phyloP scores from a whole-genome alignment of 2,888 invertebrate genomes.

The Ischnus inquisitorius region DNA sequence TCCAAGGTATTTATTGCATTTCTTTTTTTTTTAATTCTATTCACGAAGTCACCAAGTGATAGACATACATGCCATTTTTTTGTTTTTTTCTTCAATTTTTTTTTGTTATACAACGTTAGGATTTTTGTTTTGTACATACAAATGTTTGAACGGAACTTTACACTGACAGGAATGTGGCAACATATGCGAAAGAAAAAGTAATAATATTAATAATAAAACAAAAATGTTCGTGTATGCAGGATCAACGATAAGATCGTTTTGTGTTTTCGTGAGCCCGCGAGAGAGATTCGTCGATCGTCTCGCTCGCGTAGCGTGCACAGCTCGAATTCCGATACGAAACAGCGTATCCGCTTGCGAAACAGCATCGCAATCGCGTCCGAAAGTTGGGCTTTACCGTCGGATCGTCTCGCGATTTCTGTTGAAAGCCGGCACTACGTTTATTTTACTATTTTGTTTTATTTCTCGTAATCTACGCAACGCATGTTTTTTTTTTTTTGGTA shows the following conservation, averaged over 20 bases:
- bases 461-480: conserved; percentile 21
- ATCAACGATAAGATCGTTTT: conserved; percentile 23
- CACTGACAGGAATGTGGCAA: conserved; percentile 62
- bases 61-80: conserved; percentile 45
- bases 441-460: background rate
- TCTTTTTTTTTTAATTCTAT: conserved; percentile 26
- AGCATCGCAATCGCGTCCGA: background rate
- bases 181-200: conserved; percentile 16
- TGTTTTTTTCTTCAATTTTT: background rate
- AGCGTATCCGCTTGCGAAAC: background rate
- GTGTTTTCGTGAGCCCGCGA: conserved; percentile 19
- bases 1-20: conserved; percentile 60
- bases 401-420: background rate
- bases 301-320: background rate
- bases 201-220: too few relatives aligned
- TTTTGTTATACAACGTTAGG: conserved; percentile 26
- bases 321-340: background rate
- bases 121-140: conserved; percentile 28
- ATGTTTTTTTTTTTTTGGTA: background rate
- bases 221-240: conserved; percentile 49
- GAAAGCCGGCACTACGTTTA: background rate
- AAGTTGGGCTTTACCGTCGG: background rate
- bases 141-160: conserved; percentile 43
- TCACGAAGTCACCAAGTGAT: conserved; percentile 34
- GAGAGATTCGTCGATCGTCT: conserved; percentile 14